Percentiles rank a stretch among this genome's conserved stretches.
Conservation (phyloP, 37 sponge, comb jelly and placozoan genomes). For the Crambe crambe region DNA sequence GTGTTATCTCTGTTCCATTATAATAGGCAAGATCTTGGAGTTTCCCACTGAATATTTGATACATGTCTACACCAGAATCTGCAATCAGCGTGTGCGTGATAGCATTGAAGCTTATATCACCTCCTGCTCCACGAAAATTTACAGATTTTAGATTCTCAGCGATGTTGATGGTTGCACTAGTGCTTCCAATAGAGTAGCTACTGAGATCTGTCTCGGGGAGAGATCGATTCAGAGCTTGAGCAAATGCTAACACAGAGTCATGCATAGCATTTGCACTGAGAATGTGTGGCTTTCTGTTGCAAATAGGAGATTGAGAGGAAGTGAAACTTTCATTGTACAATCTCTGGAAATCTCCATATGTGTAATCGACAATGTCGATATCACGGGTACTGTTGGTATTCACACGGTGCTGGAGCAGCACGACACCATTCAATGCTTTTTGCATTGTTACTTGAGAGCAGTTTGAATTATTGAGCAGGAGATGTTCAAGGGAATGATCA, state of each 20-base stretch:
- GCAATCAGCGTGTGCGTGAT: background rate
- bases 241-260: slow-evolving; percentile 49
- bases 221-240: slow-evolving; percentile 45
- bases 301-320: background rate
- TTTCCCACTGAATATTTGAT: slow-evolving; percentile 14
- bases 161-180: slow-evolving; percentile 2
- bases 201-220: background rate
- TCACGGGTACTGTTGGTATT: background rate
- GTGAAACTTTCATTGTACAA: background rate
- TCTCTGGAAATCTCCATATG: background rate
- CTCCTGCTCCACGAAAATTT: slow-evolving; percentile 28
- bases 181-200: background rate
- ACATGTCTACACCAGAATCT: background rate
- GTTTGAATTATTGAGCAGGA: background rate
- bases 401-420: slow-evolving; percentile 2
- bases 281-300: background rate
- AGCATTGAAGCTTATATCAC: slow-evolving; percentile 14
- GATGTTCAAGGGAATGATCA: background rate
- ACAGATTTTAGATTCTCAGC: background rate
- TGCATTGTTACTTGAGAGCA: slow-evolving; percentile 19
- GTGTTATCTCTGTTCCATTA: background rate
- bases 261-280: slow-evolving; percentile 14
- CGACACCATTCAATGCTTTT: slow-evolving; percentile 10
- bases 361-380: slow-evolving; percentile 12
- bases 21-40: slow-evolving; percentile 6